These are phyloP conservation scores for Spodoptera frugiperda DNA, from an alignment of 1,140 invertebrate species.

Conservation along the genomic window DNA sequence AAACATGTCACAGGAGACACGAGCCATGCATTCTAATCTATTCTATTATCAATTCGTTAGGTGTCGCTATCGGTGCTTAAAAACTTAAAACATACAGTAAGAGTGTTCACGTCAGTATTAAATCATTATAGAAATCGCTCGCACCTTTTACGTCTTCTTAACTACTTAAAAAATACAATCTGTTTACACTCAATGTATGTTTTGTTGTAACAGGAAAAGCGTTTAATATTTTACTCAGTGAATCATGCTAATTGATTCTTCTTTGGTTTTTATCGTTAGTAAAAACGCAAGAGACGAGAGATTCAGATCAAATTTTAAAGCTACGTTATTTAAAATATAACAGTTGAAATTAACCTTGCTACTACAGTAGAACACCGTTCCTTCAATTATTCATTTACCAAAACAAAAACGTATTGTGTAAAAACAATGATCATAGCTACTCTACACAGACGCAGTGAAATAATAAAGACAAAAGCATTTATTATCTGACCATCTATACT, in stretches of 20 bases:
- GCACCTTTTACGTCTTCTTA: not conserved
- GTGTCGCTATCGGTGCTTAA: constrained; percentile 32
- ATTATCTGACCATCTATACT: constrained; percentile 12
- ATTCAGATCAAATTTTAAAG: no score
- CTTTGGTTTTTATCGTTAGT: not conserved
- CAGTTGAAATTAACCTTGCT: constrained; percentile 9
- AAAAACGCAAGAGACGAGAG: not conserved
- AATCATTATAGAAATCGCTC: constrained; percentile 44
- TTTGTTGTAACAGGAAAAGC: constrained; percentile 2
- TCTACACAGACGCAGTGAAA: not conserved
- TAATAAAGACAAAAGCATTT: constrained; percentile 1
- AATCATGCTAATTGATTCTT: not conserved
- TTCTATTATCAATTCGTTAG: constrained; percentile 45
- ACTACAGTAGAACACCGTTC: not conserved
- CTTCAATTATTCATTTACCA: not conserved
- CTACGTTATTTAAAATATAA: not conserved
- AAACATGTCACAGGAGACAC: constrained; percentile 70
- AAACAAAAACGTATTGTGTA: constrained; percentile 14
- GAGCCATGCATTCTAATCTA: constrained; percentile 69
- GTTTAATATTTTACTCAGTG: constrained; percentile 15
- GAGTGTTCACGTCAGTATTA: constrained; percentile 33
- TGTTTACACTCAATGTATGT: constrained; percentile 1
- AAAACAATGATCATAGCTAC: constrained; percentile 18
- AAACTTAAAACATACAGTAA: constrained; percentile 23
- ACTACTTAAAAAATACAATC: constrained; percentile 1